Evolutionary conservation across 2,113 vertebrate genomes (phyloP).

Genomic region (Rhipidura dahli): DNA sequence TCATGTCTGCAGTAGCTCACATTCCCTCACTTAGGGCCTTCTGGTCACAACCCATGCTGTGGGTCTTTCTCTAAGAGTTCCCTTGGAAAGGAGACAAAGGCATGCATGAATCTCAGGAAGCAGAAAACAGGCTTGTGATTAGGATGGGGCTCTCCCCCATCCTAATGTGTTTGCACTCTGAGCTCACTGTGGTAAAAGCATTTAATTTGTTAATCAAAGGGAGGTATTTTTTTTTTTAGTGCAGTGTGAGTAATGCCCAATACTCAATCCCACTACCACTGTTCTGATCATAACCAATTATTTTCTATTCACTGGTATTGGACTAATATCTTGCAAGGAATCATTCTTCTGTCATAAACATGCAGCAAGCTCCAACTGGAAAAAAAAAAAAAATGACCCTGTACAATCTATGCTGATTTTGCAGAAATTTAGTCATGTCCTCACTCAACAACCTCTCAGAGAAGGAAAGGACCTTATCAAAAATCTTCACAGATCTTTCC

Average conservation of each 20-base stretch:
- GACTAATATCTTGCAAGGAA: neutral
- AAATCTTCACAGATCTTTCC: neutral
- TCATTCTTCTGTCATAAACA: neutral
- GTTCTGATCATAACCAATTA: neutral
- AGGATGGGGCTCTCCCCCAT: neutral
- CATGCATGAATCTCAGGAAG: neutral
- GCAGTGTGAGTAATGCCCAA: neutral
- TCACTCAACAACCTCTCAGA: neutral
- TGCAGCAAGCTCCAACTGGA: neutral
- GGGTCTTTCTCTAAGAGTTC: neutral
- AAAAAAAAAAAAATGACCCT: fast-evolving
- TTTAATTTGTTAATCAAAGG: neutral
- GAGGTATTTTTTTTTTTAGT: neutral
- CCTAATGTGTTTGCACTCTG: neutral
- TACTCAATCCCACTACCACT: neutral
- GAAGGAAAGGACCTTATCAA: neutral
- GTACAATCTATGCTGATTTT: neutral
- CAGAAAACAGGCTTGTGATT: neutral
- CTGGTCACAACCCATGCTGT: neutral
- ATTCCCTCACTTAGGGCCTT: neutral
- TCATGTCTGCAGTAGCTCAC: neutral
- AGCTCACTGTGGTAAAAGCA: neutral
- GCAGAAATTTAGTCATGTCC: neutral
- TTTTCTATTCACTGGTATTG: neutral
- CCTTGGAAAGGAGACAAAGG: neutral